Conservation (phyloP, 2,113 vertebrate genomes). For the Phoenicopterus ruber region DNA sequence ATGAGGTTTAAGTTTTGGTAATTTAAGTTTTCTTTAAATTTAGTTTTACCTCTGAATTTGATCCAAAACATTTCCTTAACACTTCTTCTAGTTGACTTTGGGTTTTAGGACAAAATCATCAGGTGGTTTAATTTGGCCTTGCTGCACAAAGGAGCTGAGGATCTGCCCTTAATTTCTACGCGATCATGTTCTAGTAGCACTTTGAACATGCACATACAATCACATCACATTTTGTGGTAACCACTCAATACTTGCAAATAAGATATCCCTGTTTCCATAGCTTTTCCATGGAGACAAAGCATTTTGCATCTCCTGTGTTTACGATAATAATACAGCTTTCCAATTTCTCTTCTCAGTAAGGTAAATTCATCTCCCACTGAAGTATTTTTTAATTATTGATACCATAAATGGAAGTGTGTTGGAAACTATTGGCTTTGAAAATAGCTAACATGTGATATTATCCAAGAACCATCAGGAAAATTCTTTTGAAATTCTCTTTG, state of each 20-base stretch:
- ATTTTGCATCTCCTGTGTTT: slow-evolving; percentile 51
- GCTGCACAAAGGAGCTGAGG: neutral
- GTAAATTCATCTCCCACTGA: slow-evolving; percentile 48
- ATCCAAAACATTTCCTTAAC: neutral
- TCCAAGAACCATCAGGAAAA: slow-evolving; percentile 64
- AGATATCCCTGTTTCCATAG: slow-evolving; percentile 44
- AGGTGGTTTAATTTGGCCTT: neutral
- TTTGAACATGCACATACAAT: neutral
- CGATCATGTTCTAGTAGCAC: neutral
- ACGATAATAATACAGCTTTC: slow-evolving; percentile 27
- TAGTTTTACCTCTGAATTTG: neutral
- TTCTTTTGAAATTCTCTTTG: slow-evolving; percentile 68
- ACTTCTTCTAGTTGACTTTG: neutral
- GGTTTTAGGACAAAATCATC: neutral
- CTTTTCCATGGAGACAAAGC: slow-evolving; percentile 58
- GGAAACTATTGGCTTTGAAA: slow-evolving; percentile 67
- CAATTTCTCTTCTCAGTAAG: slow-evolving; percentile 45
- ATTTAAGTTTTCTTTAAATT: slow-evolving; percentile 13
- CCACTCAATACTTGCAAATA: slow-evolving; percentile 23
- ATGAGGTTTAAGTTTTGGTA: slow-evolving; percentile 45
- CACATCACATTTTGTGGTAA: neutral
- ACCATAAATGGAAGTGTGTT: slow-evolving; percentile 60
- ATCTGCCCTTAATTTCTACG: neutral
- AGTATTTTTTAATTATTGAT: slow-evolving; percentile 66
- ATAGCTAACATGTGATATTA: slow-evolving; percentile 61